Base-by-base conservation (phyloP, 2,113 vertebrate genomes). In the Apteryx mantelli region DNA sequence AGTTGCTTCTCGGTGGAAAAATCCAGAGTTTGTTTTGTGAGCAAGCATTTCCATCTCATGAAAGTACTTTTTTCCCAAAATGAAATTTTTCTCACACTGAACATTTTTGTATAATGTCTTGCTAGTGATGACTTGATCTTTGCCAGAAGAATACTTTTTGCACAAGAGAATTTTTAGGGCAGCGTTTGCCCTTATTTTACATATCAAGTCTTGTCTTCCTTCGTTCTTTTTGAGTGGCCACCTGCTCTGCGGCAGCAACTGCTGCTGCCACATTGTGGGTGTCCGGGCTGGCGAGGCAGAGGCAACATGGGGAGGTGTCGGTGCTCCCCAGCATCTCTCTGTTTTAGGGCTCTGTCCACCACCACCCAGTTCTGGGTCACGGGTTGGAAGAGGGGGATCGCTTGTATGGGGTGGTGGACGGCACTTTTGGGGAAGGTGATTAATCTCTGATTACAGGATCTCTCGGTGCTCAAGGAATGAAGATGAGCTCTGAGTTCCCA, bases 1-100 rank as follows among this genome's bases (percentile, higher is more conserved):
- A 42, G 24, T 68, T 89, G 66, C 93, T 93, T 80, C 78, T 94
- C 94, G 42, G 78, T 36, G 9, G 87, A 66, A 91, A 82, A 87
- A 38, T 65, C 24, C 38, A 84, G 40, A 58, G 38, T 13, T 40
- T 40, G 48, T 58, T 86, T 65, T 86, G 56, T 69, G 15, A 88
- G 92, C 58, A 90, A 74, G 28, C 6, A 85, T 76, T 79, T 40
- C 36, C 5, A 14, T 80, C 63, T 83, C 11, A 64, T 64, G 50
- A 36, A 89, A 91, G 6, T 9, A 6, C 2, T 19, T 46, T 21
- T 66, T 38, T 25, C 36, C 36, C 36, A 38, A 38, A n/a, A 65
- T 68, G 38, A 28, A 7, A 13, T n/a, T 36, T 38, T 48, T n/a
- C 20, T 28, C 7, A 32, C 7, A 13, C 20, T 4, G 3, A 60